Evolutionary conservation across 2,797 vertebrate species (phyloP), one percentile per base, ranked within the genome.

Genomic region (Loris lydekkerianus): DNA sequence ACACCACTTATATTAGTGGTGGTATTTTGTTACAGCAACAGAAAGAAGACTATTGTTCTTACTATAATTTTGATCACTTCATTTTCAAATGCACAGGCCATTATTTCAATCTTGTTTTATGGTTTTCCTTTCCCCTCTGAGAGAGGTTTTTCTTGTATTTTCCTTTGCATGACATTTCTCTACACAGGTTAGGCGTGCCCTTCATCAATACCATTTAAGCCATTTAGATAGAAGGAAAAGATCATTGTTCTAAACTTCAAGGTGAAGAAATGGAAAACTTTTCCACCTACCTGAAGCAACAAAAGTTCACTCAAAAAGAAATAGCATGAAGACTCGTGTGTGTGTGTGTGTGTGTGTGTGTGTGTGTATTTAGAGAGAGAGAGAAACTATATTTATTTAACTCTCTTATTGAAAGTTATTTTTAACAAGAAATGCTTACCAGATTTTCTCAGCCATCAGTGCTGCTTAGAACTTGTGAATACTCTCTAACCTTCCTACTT

Each of bases 1-100:
- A 37, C 17, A 67, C 14, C 7, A 31, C 14, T 89, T 69, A 85
- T 80, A 86, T 91, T 31, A 61, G 43, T 63, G n/a, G n/a, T 93
- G 4, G 1, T 53, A n/a, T 27, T 15, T 14, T 81, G 20, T 25
- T 3, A 2, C 65, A 88, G 43, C 4, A 53, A 25, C 60, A 69
- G 46, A 84, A 73, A 95, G n/a, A 56, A 93, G 23, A 91, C 63
- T 20, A 70, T 75, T 67, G 10, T 89, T 89, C 34, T 76, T 70
- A n/a, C 11, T 76, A 29, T 56, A 56, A 85, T 81, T 85, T 61
- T 61, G 73, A 75, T 60, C 17, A 67, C 29, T 75, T 84, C 73
- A 60, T 46, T 89, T 63, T 8, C 69, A 91, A 80, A 81, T 40
- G 13, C 25, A 75, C 17, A 72, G 8, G 2, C 15, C 10, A 81